These are phyloP conservation scores for Diplodus sargus DNA, from an alignment of 2,797 vertebrate genomes.

Conservation along the genomic window DNA sequence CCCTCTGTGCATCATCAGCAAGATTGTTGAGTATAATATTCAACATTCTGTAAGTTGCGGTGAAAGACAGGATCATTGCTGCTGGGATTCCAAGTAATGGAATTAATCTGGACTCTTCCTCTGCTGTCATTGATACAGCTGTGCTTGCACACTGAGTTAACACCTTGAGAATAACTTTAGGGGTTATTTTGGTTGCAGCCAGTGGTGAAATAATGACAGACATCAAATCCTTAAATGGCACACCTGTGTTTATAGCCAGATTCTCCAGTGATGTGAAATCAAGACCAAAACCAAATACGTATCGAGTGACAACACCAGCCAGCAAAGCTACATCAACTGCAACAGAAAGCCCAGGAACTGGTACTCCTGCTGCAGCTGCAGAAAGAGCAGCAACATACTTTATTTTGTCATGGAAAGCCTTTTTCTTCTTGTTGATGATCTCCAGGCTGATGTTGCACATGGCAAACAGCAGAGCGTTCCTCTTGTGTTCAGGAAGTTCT, in stretches of 20 bases:
- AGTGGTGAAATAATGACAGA: background rate
- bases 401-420: background rate
- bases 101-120: background rate
- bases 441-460: constrained; percentile 8
- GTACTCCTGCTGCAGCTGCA: background rate
- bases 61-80: background rate
- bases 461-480: background rate
- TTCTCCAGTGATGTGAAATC: background rate
- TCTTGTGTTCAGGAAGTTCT: constrained; percentile 39
- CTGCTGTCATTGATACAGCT: background rate
- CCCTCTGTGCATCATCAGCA: constrained; percentile 16
- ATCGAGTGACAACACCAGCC: rapidly evolving
- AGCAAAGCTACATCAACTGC: background rate
- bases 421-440: constrained; percentile 36
- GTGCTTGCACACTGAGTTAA: rapidly evolving
- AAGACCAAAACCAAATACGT: constrained; percentile 4
- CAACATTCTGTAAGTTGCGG: rapidly evolving
- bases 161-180: rapidly evolving
- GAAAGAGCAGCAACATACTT: rapidly evolving
- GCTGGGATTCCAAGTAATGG: background rate
- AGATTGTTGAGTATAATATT: background rate
- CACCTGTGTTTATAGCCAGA: background rate
- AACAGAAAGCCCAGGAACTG: background rate
- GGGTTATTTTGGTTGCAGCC: background rate
- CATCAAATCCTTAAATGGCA: rapidly evolving